These are phyloP conservation scores for Podabrus alpinus DNA, from an alignment of 2,888 invertebrate species.

Conservation along the genomic window DNA sequence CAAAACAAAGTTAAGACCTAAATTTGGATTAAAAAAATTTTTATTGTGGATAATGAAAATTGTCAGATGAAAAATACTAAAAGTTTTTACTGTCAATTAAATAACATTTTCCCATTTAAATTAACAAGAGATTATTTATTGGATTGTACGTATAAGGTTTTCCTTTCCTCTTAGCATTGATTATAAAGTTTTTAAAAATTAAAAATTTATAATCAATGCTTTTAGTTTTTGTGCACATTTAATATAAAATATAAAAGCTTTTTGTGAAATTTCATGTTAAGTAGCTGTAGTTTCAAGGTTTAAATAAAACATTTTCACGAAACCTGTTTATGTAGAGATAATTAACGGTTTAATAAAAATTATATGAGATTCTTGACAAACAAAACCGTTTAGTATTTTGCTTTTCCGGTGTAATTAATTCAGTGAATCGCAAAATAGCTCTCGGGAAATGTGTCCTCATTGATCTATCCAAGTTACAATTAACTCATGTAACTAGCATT, in stretches of 20 bases:
- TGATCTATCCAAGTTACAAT: not conserved
- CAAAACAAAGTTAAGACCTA: not conserved
- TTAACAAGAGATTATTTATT: not conserved
- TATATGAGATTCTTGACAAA: not conserved
- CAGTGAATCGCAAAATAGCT: not conserved
- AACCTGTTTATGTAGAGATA: not conserved
- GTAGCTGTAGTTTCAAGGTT: not conserved
- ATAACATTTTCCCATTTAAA: not conserved
- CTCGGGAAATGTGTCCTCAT: not conserved
- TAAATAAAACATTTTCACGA: not conserved
- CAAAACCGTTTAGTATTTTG: not conserved
- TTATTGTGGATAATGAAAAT: not conserved
- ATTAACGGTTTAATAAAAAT: not conserved
- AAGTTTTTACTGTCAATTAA: not conserved
- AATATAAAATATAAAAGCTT: not conserved
- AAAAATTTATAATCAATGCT: too few species aligned
- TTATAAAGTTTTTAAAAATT: too few species aligned
- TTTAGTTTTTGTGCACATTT: too few species aligned
- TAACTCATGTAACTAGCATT: not conserved
- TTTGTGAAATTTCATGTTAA: not conserved
- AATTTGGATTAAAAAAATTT: not conserved
- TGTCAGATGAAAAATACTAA: not conserved
- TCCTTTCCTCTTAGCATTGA: not conserved
- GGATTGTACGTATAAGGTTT: not conserved
- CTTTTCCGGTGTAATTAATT: not conserved